Evolutionary conservation across 2,113 vertebrate species (phyloP).

Genomic region (Heterotilapia buettikoferi): DNA sequence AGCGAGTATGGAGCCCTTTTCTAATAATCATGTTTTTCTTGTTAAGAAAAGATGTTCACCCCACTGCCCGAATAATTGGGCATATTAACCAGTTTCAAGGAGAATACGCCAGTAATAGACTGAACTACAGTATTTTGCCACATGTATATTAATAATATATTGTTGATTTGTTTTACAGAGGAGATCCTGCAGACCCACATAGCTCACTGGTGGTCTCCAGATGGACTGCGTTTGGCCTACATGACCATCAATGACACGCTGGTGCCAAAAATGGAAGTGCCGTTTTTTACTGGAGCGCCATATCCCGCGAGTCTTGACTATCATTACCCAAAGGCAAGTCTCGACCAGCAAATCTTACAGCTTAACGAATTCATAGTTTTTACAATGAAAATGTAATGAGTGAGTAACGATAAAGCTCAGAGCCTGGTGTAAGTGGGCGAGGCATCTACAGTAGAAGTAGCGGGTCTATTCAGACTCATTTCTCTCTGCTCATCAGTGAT

Average conservation of each 20-base stretch:
- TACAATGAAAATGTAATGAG: not conserved
- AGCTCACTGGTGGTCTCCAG: constrained; percentile 97
- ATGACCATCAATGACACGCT: constrained; percentile 91
- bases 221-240: constrained; percentile 90
- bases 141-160: not conserved
- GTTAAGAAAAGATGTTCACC: not conserved
- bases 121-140: not conserved
- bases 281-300: constrained; percentile 78
- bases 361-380: not conserved
- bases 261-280: constrained; percentile 92
- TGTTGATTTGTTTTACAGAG: constrained; percentile 68
- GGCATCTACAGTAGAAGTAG: not conserved
- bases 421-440: not conserved
- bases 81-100: not conserved
- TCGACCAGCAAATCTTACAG: not conserved
- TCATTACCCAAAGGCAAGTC: constrained; percentile 90
- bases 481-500: not conserved
- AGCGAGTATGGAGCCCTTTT: not conserved
- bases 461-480: not conserved
- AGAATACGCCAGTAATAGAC: not conserved
- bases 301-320: constrained; percentile 85
- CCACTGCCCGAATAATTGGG: not conserved
- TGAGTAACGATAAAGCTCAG: not conserved
- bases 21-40: not conserved
- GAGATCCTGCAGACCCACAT: constrained; percentile 90